These are phyloP conservation scores for Dynastes maya DNA, from an alignment of 2,888 invertebrate genomes.

Conservation along the genomic window DNA sequence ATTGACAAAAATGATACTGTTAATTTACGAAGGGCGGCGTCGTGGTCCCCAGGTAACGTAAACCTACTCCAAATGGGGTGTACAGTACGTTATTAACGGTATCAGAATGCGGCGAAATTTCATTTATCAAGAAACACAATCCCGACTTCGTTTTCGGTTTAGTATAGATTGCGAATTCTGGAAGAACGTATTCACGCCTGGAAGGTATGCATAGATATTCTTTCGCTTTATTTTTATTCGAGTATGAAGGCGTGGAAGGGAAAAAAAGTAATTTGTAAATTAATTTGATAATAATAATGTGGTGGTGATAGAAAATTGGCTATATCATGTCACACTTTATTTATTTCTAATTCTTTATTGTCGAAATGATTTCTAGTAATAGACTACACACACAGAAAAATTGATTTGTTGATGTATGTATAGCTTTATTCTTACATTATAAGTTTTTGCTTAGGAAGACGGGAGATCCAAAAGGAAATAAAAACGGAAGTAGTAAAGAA, in stretches of 20 bases:
- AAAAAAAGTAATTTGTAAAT: neutral
- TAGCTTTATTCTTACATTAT: no score
- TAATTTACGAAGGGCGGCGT: conserved; percentile 37
- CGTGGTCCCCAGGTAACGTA: conserved; percentile 57
- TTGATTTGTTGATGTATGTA: no score
- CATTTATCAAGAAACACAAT: conserved; percentile 61
- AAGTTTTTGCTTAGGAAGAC: no score
- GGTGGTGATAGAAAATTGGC: no score
- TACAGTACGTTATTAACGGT: conserved; percentile 60
- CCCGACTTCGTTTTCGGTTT: conserved; percentile 48
- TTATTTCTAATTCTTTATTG: no score
- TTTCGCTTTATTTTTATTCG: neutral
- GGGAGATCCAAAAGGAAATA: no score
- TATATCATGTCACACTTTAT: no score
- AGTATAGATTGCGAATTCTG: conserved; percentile 21
- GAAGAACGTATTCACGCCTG: neutral
- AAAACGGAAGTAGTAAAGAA: no score
- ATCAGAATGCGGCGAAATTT: conserved; percentile 56
- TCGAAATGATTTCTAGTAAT: no score
- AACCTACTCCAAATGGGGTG: conserved; percentile 56
- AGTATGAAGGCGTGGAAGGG: neutral
- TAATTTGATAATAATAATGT: no score
- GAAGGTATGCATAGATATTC: neutral
- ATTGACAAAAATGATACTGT: conserved; percentile 45
- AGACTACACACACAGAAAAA: no score